Evolutionary conservation across 2,797 vertebrate genomes (phyloP), one percentile per base, ranked within the genome.

Genomic region (Schizothorax lantsangensis): DNA sequence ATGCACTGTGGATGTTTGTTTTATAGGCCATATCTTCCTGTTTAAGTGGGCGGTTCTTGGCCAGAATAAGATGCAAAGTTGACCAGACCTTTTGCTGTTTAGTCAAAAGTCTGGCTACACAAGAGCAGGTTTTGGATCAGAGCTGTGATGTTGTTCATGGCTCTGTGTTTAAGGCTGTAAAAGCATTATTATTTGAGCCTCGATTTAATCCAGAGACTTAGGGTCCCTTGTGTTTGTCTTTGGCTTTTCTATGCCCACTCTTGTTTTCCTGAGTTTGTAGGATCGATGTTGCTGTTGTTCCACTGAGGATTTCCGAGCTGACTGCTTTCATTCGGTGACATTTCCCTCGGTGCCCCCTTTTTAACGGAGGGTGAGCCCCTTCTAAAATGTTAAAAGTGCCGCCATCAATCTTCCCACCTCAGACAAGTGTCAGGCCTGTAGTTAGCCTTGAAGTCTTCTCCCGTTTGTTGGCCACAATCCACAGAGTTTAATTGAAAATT

Each of bases 361-460:
- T 87, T 79, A 91, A 88, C 75, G 19, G 75, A 49, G 83, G 79
- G 30, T 87, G 59, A 90, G 33, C 72, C 54, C 84, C 87, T 83
- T 62, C 72, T 88, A 90, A 92, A 93, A 92, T 92, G 90, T 92
- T 92, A 89, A 69, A 75, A 78, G 40, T 79, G 75, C 62, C 87
- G 71, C 47, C 84, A 91, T 91, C 92, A 84, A 91, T 91, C 88
- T 84, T 88, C 49, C 45, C 77, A 77, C 79, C 87, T 86, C 80
- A 62, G 85, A 85, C 59, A 83, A 91, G 89, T 84, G 86, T 84
- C 69, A 88, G 69, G 82, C 40, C 74, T 73, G 59, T 71, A 74
- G 30, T 30, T 73, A 47, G 47, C 84, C 38, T 52, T 71, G 38
- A 54, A 78, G 71, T 86, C 84, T 72, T 64, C 79, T 47, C 59